Evolutionary conservation across 1,140 invertebrate species (phyloP).

Genomic region (Aphis craccivora): DNA sequence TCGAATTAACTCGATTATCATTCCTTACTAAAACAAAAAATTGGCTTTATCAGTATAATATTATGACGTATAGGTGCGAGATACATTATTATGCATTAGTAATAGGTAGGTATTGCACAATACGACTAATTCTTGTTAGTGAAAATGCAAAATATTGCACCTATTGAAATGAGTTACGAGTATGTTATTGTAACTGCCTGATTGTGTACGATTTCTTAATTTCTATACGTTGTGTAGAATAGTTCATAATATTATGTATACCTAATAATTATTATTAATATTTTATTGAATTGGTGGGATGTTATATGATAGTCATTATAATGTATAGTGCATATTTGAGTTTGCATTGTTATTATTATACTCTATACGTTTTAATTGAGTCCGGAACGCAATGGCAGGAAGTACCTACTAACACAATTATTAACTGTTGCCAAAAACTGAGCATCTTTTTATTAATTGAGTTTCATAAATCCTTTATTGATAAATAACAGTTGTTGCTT

Average conservation of each 20-base stretch:
- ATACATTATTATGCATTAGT: not conserved
- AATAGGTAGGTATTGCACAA: too few relatives aligned
- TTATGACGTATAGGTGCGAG: not conserved
- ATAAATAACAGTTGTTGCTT: not conserved
- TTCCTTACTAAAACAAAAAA: not conserved
- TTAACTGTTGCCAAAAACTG: constrained; percentile 19
- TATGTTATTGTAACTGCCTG: not conserved
- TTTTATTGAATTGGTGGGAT: not conserved
- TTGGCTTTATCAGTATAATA: not conserved
- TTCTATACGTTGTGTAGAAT: not conserved
- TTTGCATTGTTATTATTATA: not conserved
- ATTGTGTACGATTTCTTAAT: not conserved
- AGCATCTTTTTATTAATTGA: not conserved
- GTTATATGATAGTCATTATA: not conserved
- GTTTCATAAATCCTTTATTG: not conserved
- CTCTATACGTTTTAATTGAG: not conserved
- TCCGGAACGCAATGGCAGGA: not conserved
- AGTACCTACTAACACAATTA: not conserved
- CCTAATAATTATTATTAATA: not conserved
- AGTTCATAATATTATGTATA: too few relatives aligned
- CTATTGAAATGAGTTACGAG: not conserved
- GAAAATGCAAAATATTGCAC: not conserved
- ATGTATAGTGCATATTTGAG: not conserved
- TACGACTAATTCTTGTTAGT: not conserved
- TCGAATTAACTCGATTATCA: not conserved